These are phyloP conservation scores for Scaptodrosophila lebanonensis DNA, from an alignment of 1,140 invertebrate species.

Conservation along the genomic window DNA sequence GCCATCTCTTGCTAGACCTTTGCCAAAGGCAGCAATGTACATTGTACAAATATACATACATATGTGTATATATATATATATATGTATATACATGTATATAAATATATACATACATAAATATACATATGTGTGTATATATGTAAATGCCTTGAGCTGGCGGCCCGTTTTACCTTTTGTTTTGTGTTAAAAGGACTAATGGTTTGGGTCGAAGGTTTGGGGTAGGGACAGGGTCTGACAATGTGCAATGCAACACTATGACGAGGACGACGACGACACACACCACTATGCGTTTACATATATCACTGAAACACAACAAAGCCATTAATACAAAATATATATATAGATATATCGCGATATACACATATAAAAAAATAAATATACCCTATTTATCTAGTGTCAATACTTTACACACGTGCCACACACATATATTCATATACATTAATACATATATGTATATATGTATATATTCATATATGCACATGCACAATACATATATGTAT, in stretches of 20 bases:
- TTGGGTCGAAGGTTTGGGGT: not conserved
- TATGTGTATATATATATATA: slow-evolving; percentile 3
- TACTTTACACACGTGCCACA: slow-evolving; percentile 39
- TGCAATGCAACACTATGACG: not conserved
- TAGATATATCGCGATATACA: slow-evolving; percentile 24
- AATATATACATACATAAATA: slow-evolving; percentile 31
- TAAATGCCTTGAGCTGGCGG: too few species aligned
- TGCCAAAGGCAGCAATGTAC: too few species aligned
- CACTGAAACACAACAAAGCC: slow-evolving; percentile 73
- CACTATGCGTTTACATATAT: slow-evolving; percentile 68
- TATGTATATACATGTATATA: slow-evolving; percentile 13
- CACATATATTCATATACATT: slow-evolving; percentile 17
- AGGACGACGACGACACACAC: slow-evolving; percentile 19
- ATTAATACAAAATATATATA: slow-evolving; percentile 67
- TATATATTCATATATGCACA: slow-evolving; percentile 32
- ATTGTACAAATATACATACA: slow-evolving; percentile 25
- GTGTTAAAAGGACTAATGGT: too few species aligned
- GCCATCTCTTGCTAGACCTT: too few species aligned
- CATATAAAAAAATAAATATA: slow-evolving; percentile 61
- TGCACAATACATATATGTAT: slow-evolving; percentile 13
- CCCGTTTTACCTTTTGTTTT: slow-evolving; percentile 1
- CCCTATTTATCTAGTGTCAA: slow-evolving; percentile 57
- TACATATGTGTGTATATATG: slow-evolving; percentile 1
- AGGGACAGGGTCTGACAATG: not conserved
- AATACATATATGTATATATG: slow-evolving; percentile 16